phyloP scores from a whole-genome alignment of 2,113 vertebrate genomes.

The Phoxinus phoxinus region DNA sequence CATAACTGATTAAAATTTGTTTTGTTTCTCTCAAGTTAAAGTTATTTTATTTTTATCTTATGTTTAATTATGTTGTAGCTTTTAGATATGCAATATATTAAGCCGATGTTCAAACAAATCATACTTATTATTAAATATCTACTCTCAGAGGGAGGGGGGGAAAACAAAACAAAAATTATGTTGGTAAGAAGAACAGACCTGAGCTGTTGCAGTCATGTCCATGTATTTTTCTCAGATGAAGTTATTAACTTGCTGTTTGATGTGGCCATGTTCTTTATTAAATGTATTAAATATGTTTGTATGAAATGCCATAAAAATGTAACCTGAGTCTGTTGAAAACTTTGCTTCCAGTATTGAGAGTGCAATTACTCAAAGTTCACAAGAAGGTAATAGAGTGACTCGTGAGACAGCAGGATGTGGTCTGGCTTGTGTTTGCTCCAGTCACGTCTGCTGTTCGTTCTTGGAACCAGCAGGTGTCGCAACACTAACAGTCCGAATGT shows the following conservation, averaged over 20 bases:
- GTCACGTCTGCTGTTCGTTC: constrained; percentile 68
- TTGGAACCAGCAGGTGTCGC: constrained; percentile 74
- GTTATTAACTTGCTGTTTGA: not conserved
- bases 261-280: not conserved
- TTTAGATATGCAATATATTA: not conserved
- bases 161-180: not conserved
- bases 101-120: not conserved
- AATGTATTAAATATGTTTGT: not conserved
- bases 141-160: not conserved
- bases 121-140: not conserved
- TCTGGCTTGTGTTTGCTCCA: constrained; percentile 67
- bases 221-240: not conserved
- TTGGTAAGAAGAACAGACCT: not conserved
- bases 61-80: constrained; percentile 2
- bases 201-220: not conserved
- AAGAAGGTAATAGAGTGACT: constrained; percentile 76
- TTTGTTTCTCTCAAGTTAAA: not conserved
- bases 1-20: not conserved
- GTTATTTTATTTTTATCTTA: not conserved
- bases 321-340: not conserved
- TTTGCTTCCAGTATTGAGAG: not conserved
- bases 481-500: constrained; percentile 58
- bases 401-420: constrained; percentile 70
- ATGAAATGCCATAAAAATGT: constrained; percentile 1
- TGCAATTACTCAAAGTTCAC: constrained; percentile 50